Conservation (phyloP, 2,113 vertebrate species). For the Podiceps cristatus region DNA sequence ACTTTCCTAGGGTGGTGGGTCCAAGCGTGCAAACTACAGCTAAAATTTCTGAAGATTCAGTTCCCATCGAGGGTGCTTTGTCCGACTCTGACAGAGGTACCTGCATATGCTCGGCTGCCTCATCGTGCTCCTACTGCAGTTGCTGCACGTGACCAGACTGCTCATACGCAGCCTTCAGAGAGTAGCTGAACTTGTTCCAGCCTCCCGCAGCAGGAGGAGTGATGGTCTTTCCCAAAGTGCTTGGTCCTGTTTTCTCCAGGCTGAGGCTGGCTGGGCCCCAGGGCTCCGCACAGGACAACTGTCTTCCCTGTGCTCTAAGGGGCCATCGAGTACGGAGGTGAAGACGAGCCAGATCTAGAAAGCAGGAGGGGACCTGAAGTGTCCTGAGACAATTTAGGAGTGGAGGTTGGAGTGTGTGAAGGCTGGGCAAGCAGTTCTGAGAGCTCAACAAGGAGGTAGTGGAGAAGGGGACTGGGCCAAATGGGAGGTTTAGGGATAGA, state of each 20-base stretch:
- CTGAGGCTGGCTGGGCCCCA: neutral
- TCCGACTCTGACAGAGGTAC: rapidly evolving
- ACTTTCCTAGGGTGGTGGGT: neutral
- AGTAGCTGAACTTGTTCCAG: neutral
- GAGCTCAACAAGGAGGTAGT: neutral
- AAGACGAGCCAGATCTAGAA: neutral
- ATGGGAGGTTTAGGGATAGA: neutral
- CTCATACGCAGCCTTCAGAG: neutral
- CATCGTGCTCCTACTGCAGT: neutral
- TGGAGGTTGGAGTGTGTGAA: neutral
- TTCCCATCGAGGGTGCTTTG: neutral
- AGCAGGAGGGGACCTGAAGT: neutral
- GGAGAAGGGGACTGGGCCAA: neutral
- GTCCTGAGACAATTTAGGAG: neutral
- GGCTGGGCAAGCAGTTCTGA: neutral
- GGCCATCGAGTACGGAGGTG: neutral
- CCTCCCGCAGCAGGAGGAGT: neutral
- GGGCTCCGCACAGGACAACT: rapidly evolving
- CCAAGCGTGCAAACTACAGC: neutral
- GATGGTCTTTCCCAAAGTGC: neutral
- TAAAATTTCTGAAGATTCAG: neutral
- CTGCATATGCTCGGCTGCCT: neutral
- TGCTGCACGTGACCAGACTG: neutral
- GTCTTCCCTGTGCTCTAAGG: neutral
- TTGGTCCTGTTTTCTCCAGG: neutral